Base-by-base conservation (phyloP, 2,888 invertebrate species). In the Lithophane semibrunnea region DNA sequence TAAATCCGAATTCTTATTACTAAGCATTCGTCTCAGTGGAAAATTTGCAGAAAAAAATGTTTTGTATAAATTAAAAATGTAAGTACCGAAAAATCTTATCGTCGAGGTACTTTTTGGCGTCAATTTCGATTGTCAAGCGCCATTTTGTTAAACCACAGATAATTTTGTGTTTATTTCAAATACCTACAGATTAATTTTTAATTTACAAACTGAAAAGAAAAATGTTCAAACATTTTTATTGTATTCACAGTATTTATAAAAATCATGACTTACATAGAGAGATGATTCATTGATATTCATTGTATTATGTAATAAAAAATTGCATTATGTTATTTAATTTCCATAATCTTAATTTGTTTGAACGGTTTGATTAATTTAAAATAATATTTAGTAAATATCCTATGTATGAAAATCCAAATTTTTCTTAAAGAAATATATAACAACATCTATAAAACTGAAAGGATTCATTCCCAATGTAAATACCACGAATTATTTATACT, bases 401-500 rank as follows among this genome's bases (percentile, higher is more conserved):
- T 13, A 42, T 63, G 37, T 63, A 63, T 64, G 63, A 29, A 61
- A 61, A 61, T 29, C 37, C 37, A 2, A 13, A 18, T 64, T 75
- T 67, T 58, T 54, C 0, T 7, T 21, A 21, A 65, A 65, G 10
- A 58, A 54, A 56, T 21, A 10, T 49, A 24, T n/a, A 52, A 44
- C 21, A 47, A 60, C 44, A 60, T 24, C 29, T 72, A 52, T 24
- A 52, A 73, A 76, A 76, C 47, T 42, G 37, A 70, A 65, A 68
- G 73, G 91, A 91, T 92, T 92, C 93, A 92, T 92, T 92, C 90
- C 92, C 92, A 88, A 84, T 92, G 93, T 93, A 92, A 8, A 95
- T 95, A 95, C 94, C 94, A 95, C 92, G 88, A 90, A 89, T 89
- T 90, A 90, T 92, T 90, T 90, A 89, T 89, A 90, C 68, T 90